phyloP scores from a whole-genome alignment of 2,797 vertebrate genomes.

The Betta splendens region DNA sequence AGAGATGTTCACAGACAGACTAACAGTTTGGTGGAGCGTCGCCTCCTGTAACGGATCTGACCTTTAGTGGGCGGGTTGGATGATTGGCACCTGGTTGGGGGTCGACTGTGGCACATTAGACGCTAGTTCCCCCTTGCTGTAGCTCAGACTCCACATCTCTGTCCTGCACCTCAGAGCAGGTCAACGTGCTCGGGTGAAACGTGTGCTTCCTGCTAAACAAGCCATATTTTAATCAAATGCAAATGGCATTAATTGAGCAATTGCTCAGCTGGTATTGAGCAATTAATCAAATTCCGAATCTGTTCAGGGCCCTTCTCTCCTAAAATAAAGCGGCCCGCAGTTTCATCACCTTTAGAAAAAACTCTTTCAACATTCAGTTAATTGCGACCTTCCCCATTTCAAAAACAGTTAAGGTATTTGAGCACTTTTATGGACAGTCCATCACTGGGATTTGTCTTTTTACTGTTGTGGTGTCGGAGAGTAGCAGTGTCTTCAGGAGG shows the following conservation, averaged over 20 bases:
- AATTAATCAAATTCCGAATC: slow-evolving; percentile 16
- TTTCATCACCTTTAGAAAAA: slow-evolving; percentile 16
- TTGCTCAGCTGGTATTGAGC: slow-evolving; percentile 16
- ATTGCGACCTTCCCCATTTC: slow-evolving; percentile 43
- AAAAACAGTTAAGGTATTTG: slow-evolving; percentile 39
- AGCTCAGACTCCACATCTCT: too few relatives aligned
- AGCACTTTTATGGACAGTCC: slow-evolving; percentile 37
- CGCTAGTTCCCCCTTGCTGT: too few relatives aligned
- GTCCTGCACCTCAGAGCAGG: slow-evolving; percentile 18
- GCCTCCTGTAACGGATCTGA: slow-evolving; percentile 27
- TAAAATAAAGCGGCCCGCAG: slow-evolving; percentile 13
- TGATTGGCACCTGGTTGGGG: neutral
- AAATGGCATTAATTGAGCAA: too few relatives aligned
- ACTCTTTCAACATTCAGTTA: slow-evolving; percentile 36
- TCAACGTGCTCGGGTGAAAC: slow-evolving; percentile 10
- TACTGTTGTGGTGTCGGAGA: slow-evolving; percentile 34
- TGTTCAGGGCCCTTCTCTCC: slow-evolving; percentile 22
- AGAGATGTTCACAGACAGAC: slow-evolving; percentile 7
- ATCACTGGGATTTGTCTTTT: slow-evolving; percentile 51
- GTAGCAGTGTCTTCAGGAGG: slow-evolving; percentile 29
- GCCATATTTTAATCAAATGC: slow-evolving; percentile 14
- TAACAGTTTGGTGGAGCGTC: slow-evolving; percentile 7
- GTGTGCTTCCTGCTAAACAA: slow-evolving; percentile 13
- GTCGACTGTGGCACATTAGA: slow-evolving; percentile 7
- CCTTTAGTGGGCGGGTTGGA: slow-evolving; percentile 14